Base-by-base conservation (phyloP, 2,113 vertebrate species). In the Tamias sibiricus region DNA sequence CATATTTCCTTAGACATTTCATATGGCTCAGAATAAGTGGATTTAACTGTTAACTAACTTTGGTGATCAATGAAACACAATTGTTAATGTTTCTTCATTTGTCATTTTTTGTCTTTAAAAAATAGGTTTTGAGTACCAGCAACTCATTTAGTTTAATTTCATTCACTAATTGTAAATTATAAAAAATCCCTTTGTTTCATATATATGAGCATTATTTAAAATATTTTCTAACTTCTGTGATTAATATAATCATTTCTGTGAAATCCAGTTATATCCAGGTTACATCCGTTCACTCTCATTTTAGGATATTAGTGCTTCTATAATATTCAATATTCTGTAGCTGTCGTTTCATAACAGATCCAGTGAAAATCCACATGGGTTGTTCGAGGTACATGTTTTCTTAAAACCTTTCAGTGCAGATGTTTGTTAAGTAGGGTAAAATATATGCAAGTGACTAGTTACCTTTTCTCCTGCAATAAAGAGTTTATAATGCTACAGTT, bases 21-120 rank as follows among this genome's bases (percentile, higher is more conserved):
- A 69, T 3, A 57, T 89, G 84, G 66, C 66, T 96, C 90, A 95
- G 52, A 97, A 80, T 81, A 96, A 97, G 96, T 97, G 71, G 95
- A 40, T 93, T 95, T 95, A 94, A 89, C 96, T 97, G 84, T 97
- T 98, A 98, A 98, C 98, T 98, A 98, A 95, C 47, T 98, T 80
- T n/a, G 13, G 42, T 81, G 76, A 42, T 52, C 84, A 95, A 90
- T 95, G 87, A 91, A 37, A 69, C 20, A 97, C 88, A 81, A 47
- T 71, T 97, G 79, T 81, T 71, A 75, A 62, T 98, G 89, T 98
- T 0, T 0, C 94, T 75, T 97, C 89, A 96, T 96, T 44, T 96
- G 83, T 86, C 96, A 98, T 98, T 93, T 95, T 96, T 82, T 91
- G 75, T 95, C 87, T 97, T 97, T 80, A 94, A 64, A 64, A 88